Conservation (phyloP, 2,113 vertebrate species). For the Albula goreensis region DNA sequence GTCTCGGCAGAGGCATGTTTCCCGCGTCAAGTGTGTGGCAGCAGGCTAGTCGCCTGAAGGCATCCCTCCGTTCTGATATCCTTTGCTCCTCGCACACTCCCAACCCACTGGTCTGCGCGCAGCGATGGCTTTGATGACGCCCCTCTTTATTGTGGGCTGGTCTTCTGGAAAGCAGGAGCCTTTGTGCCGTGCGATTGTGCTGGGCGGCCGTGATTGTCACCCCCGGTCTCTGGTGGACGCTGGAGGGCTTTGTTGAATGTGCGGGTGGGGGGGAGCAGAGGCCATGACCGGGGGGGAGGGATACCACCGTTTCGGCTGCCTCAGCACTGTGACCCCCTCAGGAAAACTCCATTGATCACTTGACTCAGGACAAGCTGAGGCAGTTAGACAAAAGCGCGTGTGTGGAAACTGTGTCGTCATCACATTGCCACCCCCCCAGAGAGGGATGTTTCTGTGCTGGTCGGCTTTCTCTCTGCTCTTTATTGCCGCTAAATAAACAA, state of each 20-base stretch:
- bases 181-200: conserved; percentile 59
- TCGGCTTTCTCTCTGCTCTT: not conserved
- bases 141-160: conserved; percentile 65
- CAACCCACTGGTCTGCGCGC: conserved; percentile 45
- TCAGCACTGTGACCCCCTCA: conserved; percentile 73
- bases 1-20: conserved; percentile 82
- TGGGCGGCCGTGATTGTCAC: conserved; percentile 25
- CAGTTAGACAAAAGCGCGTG: not conserved
- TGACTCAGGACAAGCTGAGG: not conserved
- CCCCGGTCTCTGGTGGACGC: conserved; percentile 38
- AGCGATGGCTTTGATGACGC: conserved; percentile 41
- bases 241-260: conserved; percentile 35
- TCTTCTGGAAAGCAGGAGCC: conserved; percentile 76
- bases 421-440: not conserved
- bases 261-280: not conserved
- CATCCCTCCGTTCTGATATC: conserved; percentile 32
- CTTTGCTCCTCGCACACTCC: conserved; percentile 1
- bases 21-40: conserved; percentile 38
- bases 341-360: conserved; percentile 60
- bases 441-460: not conserved
- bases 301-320: conserved; percentile 44
- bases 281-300: conserved; percentile 16
- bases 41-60: conserved; percentile 40
- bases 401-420: conserved; percentile 28
- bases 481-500: not conserved